Conservation (phyloP, 2,888 invertebrate genomes). For the Limnephilus lunatus region DNA sequence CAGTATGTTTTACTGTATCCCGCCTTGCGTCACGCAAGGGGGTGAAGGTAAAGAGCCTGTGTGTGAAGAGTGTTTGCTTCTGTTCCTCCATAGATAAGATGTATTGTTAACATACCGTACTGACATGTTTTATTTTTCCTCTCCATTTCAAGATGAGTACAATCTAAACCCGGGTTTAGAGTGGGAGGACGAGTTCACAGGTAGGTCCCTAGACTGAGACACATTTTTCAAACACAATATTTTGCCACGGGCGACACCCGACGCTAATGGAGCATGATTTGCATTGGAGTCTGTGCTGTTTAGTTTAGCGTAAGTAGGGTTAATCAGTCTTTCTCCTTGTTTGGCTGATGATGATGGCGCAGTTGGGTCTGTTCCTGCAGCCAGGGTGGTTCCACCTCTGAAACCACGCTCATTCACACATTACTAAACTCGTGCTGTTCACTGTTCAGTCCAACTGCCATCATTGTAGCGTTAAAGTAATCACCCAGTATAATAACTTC, state of each 20-base stretch:
- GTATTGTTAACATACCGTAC: slow-evolving; percentile 69
- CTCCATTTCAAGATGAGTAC: slow-evolving; percentile 96
- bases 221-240: slow-evolving; percentile 69
- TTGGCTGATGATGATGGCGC: background rate
- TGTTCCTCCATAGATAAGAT: slow-evolving; percentile 51
- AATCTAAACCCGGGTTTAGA: slow-evolving; percentile 99
- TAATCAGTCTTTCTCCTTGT: slow-evolving; percentile 17
- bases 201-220: slow-evolving; percentile 87
- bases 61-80: slow-evolving; percentile 49
- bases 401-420: background rate
- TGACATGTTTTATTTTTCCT: slow-evolving; percentile 79
- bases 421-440: background rate
- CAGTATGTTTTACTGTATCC: slow-evolving; percentile 54
- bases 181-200: slow-evolving; percentile 99
- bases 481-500: background rate
- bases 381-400: background rate
- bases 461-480: background rate
- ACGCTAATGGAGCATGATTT: slow-evolving; percentile 75
- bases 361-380: background rate
- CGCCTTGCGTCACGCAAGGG: background rate
- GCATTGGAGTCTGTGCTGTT: slow-evolving; percentile 70
- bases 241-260: slow-evolving; percentile 76
- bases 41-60: background rate
- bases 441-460: slow-evolving; percentile 13
- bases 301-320: slow-evolving; percentile 45